Conservation (phyloP, 2,797 vertebrate species). For the Chelonia mydas region DNA sequence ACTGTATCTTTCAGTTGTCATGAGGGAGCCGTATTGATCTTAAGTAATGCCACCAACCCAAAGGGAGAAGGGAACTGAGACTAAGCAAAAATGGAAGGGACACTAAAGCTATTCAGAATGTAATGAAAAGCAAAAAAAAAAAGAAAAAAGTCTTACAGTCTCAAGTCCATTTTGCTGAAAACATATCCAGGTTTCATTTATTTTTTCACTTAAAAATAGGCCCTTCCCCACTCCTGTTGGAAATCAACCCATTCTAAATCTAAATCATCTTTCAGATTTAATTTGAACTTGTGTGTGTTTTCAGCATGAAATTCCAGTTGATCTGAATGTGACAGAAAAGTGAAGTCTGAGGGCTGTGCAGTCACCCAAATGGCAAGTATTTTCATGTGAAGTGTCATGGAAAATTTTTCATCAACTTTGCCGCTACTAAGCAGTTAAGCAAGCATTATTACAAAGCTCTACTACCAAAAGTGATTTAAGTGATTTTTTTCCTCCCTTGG, state of each 20-base stretch:
- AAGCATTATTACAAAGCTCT: constrained; percentile 10
- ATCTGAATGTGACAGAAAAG: constrained; percentile 4
- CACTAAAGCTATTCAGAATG: not conserved
- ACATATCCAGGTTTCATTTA: not conserved
- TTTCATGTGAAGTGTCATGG: constrained; percentile 53
- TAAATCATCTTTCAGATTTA: constrained; percentile 33
- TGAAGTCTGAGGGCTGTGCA: constrained; percentile 12
- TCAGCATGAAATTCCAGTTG: not conserved
- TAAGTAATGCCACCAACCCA: not conserved
- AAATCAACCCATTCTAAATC: constrained; percentile 34
- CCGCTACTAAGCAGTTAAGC: constrained; percentile 26
- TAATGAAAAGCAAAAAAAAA: not conserved
- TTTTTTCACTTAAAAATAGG: constrained; percentile 4
- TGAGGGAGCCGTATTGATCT: accelerated
- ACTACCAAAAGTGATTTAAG: not conserved
- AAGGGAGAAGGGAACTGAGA: not conserved
- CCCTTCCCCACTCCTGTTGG: not conserved
- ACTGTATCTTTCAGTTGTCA: not conserved
- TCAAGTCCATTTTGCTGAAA: constrained; percentile 1
- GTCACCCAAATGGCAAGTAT: constrained; percentile 25
- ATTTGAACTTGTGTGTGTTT: constrained; percentile 31
- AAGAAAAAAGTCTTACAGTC: not conserved
- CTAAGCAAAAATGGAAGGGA: not conserved
- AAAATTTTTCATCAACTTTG: constrained; percentile 41
- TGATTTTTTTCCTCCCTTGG: no score